Percentiles rank a stretch among this genome's conserved stretches.
Evolutionary conservation across 2,113 vertebrate genomes (phyloP).

Genomic region (Grus americana): DNA sequence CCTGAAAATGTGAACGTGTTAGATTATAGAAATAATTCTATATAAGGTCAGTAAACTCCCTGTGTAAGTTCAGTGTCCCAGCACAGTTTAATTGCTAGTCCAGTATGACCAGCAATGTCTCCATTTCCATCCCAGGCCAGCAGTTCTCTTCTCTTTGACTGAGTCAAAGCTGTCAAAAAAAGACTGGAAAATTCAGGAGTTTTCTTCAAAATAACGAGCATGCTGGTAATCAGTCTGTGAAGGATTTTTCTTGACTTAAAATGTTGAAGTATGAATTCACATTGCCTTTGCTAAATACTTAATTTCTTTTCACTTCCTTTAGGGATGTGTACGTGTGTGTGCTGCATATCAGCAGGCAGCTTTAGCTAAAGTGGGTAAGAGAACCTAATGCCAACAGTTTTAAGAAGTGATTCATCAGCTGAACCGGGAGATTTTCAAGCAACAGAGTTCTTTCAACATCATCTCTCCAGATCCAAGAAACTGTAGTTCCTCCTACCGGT

Average conservation of each 20-base stretch:
- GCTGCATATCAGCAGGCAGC: rapidly evolving
- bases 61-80: not conserved
- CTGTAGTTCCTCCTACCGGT: not conserved
- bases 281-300: not conserved
- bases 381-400: not conserved
- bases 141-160: not conserved
- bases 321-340: too few species aligned
- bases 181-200: not conserved
- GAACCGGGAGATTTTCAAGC: not conserved
- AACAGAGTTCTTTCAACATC: not conserved
- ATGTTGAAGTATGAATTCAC: not conserved
- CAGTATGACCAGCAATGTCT: not conserved
- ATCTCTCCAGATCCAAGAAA: not conserved
- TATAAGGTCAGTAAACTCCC: not conserved
- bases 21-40: not conserved
- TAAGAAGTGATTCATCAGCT: not conserved
- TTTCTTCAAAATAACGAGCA: not conserved
- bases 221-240: not conserved
- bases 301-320: not conserved
- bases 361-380: not conserved
- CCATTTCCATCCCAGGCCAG: not conserved
- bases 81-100: not conserved
- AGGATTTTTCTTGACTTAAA: not conserved
- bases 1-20: not conserved
- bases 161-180: not conserved